Evolutionary conservation across 2,113 vertebrate species (phyloP).

Genomic region (Sakesphorus luctuosus): DNA sequence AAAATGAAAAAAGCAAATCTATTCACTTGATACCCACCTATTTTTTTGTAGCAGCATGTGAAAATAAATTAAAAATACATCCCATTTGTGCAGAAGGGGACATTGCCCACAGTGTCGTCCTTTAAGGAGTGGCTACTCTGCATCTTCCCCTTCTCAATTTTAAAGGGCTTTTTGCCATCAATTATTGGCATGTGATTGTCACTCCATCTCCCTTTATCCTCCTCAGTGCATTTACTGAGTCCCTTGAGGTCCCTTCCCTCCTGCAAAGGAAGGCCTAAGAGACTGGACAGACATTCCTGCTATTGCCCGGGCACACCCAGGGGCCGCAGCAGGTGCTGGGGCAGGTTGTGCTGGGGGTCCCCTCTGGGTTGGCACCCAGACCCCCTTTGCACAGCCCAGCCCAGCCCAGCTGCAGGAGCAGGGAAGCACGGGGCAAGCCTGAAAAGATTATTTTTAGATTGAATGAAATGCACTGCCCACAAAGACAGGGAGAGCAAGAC

Average conservation of each 20-base stretch:
- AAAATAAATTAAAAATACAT: background rate
- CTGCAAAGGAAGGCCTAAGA: background rate
- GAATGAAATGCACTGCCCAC: conserved; percentile 2
- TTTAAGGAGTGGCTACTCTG: background rate
- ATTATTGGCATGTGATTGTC: background rate
- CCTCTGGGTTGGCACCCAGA: conserved; percentile 2
- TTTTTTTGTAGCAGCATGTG: background rate
- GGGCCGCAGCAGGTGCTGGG: background rate
- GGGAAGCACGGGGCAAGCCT: background rate
- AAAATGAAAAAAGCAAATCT: background rate
- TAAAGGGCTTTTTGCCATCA: background rate
- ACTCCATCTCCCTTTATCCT: background rate
- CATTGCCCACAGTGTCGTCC: background rate
- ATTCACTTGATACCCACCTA: rapidly evolving
- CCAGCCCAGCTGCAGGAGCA: background rate
- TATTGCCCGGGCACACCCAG: background rate
- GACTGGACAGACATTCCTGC: background rate
- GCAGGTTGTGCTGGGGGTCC: background rate
- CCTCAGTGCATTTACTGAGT: background rate
- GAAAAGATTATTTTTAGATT: conserved; percentile 27
- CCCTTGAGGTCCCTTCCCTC: background rate
- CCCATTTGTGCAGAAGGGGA: background rate
- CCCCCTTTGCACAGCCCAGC: background rate
- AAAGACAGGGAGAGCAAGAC: conserved; percentile 2
- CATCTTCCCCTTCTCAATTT: background rate